Conservation (phyloP, 2,797 vertebrate genomes). For the Leptatherina wallacei region DNA sequence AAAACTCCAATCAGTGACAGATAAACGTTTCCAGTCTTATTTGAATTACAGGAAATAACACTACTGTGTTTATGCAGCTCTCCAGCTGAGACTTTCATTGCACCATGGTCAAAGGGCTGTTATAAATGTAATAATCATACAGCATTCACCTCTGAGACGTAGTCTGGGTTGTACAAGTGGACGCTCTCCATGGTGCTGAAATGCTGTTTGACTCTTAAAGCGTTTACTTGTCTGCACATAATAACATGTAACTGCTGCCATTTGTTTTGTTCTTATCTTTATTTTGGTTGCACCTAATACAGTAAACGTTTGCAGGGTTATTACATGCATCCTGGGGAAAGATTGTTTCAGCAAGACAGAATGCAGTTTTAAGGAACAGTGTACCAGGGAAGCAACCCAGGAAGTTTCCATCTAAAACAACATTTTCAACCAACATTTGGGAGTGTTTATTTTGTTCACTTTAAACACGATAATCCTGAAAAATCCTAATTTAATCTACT, state of each 20-base stretch:
- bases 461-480: too few species aligned
- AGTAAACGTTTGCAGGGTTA: background rate
- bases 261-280: background rate
- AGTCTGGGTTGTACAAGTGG: background rate
- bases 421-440: background rate
- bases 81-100: background rate
- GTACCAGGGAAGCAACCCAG: background rate
- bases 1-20: background rate
- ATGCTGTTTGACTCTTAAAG: background rate
- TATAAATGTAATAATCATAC: background rate
- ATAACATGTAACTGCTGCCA: background rate
- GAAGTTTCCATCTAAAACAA: background rate
- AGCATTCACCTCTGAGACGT: background rate
- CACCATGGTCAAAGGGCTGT: background rate
- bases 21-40: constrained; percentile 8
- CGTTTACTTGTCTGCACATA: too few species aligned
- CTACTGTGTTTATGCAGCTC: background rate
- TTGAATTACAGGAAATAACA: too few species aligned
- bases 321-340: background rate
- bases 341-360: too few species aligned
- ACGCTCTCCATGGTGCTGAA: constrained; percentile 22
- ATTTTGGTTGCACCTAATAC: background rate
- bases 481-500: too few species aligned
- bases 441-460: background rate
- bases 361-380: too few species aligned